phyloP scores from a whole-genome alignment of 1,140 invertebrate species.

The Kradibia gibbosae region DNA sequence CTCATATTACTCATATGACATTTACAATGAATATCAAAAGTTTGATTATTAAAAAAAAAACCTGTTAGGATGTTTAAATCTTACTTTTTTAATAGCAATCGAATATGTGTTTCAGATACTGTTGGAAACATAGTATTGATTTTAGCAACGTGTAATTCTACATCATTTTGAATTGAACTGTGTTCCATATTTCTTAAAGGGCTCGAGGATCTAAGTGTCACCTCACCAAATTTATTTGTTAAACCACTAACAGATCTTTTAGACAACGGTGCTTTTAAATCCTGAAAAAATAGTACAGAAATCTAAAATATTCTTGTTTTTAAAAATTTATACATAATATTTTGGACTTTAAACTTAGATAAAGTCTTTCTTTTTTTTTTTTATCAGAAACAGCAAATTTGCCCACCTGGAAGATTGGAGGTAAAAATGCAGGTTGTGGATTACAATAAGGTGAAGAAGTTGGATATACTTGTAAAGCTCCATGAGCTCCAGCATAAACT shows the following conservation, averaged over 20 bases:
- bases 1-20: too few relatives aligned
- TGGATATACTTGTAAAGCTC: constrained; percentile 71
- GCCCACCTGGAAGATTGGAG: constrained; percentile 70
- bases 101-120: constrained; percentile 89
- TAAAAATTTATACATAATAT: background rate
- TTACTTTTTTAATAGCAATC: constrained; percentile 89
- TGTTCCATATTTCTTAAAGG: constrained; percentile 79
- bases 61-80: constrained; percentile 27
- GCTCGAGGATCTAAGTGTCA: constrained; percentile 68
- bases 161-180: constrained; percentile 76
- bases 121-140: constrained; percentile 94
- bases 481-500: constrained; percentile 70
- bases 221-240: constrained; percentile 68
- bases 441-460: constrained; percentile 71
- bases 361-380: background rate
- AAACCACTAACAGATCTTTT: constrained; percentile 66
- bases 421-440: constrained; percentile 72
- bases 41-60: background rate
- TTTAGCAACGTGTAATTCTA: constrained; percentile 83
- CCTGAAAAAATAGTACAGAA: constrained; percentile 60
- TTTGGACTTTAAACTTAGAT: background rate
- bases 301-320: background rate
- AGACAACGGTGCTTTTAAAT: constrained; percentile 71
- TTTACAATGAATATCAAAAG: too few relatives aligned
- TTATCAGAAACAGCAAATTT: constrained; percentile 6